Base-by-base conservation (phyloP, 2,888 invertebrate species). In the Leucania comma region DNA sequence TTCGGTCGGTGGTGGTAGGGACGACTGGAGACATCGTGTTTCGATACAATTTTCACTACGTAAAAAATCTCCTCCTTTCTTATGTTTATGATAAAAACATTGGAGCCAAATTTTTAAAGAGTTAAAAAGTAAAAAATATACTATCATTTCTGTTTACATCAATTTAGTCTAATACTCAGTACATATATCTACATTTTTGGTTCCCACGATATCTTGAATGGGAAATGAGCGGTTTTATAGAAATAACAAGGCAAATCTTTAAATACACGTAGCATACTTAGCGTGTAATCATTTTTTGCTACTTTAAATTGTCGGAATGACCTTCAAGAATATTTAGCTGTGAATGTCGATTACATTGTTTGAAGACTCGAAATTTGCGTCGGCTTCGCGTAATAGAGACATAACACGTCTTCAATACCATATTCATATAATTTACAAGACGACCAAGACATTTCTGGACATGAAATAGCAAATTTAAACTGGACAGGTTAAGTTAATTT, bases 251-350 rank as follows among this genome's bases (percentile, higher is more conserved):
- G 14, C 42, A 53, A 46, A 73, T 57, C 42, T 54, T 6, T 54
- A 61, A 63, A 73, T 51, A 75, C 53, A 70, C 54, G 26, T 57
- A 58, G 22, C 50, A 58, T 58, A 53, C 32, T 65, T 57, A n/a
- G 24, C 35, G 29, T 42, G 59, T 78, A 70, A 71, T 64, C 29
- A 54, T 32, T 78, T 82, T 72, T 78, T 59, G 72, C 68, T 3
- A 42, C 67, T 63, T 57, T n/a, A 68, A 75, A 72, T 78, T 59
- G 68, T 56, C 48, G 14, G 26, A 35, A 29, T 73, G 72, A 72
- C 83, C 76, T 82, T 83, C 64, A 59, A 64, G 66, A 66, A 66
- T 57, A 76, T 77, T 69, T 73, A 48, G 64, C 58, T 75, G 65
- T 50, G 56, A 59, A 51, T 54, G 62, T 68, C 72, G 79, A 79